Conservation (phyloP, 92 coral and sea anemone genomes). For the Scolanthus callimorphus region DNA sequence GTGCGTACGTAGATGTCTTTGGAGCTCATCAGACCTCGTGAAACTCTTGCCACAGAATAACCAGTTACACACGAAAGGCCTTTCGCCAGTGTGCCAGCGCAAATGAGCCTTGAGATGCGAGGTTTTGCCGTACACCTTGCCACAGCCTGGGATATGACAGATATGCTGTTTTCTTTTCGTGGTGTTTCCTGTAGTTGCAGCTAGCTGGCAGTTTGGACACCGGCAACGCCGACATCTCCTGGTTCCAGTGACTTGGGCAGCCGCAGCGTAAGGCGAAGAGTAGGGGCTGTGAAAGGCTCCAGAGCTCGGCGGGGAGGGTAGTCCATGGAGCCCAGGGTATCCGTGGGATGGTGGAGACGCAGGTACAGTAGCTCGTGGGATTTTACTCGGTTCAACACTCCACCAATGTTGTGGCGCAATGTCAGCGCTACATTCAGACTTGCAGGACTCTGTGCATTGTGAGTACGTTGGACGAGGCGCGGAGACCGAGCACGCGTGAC, state of each 20-base stretch:
- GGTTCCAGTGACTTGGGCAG: slow-evolving; percentile 84
- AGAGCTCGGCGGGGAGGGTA: slow-evolving; percentile 28
- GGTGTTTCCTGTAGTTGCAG: slow-evolving; percentile 94
- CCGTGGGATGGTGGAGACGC: slow-evolving; percentile 55
- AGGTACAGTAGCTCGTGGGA: slow-evolving; percentile 68
- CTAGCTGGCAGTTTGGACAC: slow-evolving; percentile 97
- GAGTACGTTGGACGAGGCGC: slow-evolving; percentile 59
- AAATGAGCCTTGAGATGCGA: slow-evolving; percentile 98
- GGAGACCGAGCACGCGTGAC: slow-evolving; percentile 75
- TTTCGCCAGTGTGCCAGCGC: slow-evolving; percentile 97
- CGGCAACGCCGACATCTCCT: slow-evolving; percentile 95
- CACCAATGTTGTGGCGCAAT: slow-evolving; percentile 87
- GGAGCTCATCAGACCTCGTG: slow-evolving; percentile 97
- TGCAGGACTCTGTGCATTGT: slow-evolving; percentile 57
- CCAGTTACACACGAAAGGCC: slow-evolving; percentile 99
- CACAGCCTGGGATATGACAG: slow-evolving; percentile 98
- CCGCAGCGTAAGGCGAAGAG: slow-evolving; percentile 50
- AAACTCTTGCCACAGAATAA: slow-evolving; percentile 98
- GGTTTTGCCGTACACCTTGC: slow-evolving; percentile 97
- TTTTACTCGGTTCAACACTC: slow-evolving; percentile 95
- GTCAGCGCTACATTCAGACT: slow-evolving; percentile 70
- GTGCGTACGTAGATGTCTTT: slow-evolving; percentile 93
- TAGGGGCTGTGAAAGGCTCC: slow-evolving; percentile 69
- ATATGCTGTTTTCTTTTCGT: slow-evolving; percentile 94
- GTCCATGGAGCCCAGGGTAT: slow-evolving; percentile 35